Base-by-base conservation (phyloP, 2,797 vertebrate genomes). In the Passerculus sandwichensis region DNA sequence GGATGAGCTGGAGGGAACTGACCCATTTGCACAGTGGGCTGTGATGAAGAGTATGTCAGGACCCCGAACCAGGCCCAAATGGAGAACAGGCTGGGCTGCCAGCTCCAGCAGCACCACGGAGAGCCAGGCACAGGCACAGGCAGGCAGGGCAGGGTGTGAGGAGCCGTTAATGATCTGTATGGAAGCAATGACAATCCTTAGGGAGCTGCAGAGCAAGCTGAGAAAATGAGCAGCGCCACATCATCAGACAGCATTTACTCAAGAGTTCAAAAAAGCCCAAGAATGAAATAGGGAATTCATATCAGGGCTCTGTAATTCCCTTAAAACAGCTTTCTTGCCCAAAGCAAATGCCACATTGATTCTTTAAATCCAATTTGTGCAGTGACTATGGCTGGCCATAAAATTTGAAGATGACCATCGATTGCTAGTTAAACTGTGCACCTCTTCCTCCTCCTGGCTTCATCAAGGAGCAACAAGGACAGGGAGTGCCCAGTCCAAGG, bases 21-120 rank as follows among this genome's bases (percentile, higher is more conserved):
- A 48, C 4, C 40, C 34, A 6, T 67, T 56, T 51, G 23, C 53
- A 51, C 1, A 1, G n/a, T 4, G 10, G 51, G 21, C 6, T 54
- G 40, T 8, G 64, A 69, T 38, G 48, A 14, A 40, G 50, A 50
- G 30, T 34, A 18, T 1, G 2, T 17, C 0, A 0, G 21, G 48
- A 73, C 7, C 5, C 47, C 36, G 29, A 0, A 0, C 42, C n/a
- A 45, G 0, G 1, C 36, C 30, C 25, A 38, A 50, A 30, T 0
- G 19, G 34, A 81, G 26, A 5, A 42, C 32, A 47, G 26, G 45
- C 27, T 32, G 70, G 36, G 40, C 50, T 6, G 1, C 17, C 54
- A 74, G 5, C 45, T 75, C 57, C 42, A 59, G 11, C 45, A 56
- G 61, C 3, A 5, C 23, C 53, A 38, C 0, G 2, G 27, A 11